Base-by-base conservation (phyloP, 2,888 invertebrate genomes). In the Baronia brevicornis region DNA sequence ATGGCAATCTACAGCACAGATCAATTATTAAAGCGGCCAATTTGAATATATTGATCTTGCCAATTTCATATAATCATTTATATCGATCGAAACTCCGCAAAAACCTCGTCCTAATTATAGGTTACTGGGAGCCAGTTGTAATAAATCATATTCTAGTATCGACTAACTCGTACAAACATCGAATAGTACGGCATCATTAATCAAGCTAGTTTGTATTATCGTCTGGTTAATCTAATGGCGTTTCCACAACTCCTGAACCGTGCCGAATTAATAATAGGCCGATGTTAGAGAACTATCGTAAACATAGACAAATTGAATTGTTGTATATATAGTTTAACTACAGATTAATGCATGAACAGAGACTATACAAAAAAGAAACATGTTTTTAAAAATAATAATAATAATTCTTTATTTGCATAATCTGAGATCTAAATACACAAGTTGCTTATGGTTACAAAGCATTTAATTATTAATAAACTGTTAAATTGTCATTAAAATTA, bases 251-350 rank as follows among this genome's bases (percentile, higher is more conserved):
- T 29, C 25, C 34, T 29, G 34, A 19, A 24, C 30, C 30, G 25
- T 17, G 25, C 29, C 8, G 26, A 26, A 30, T 35, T 35, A 36
- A 34, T 34, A 28, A 36, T 22, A 36, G 18, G 19, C 26, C 23
- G 30, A 26, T 26, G 30, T 26, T 22, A 36, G 30, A 13, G 26
- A 30, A 10, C 30, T 30, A 22, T 30, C 18, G 30, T 18, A 13
- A 36, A 18, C 30, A 36, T 36, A 36, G 19, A 22, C 36, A 36
- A 36, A 30, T 36, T 30, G 21, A 35, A 29, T 28, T 27, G n/a
- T 9, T 25, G 20, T 19, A 32, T 19, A 26, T 26, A 32, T 9
- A 25, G 19, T n/a, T n/a, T n/a, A n/a, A n/a, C n/a, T n/a, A n/a
- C n/a, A n/a, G n/a, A n/a, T n/a, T n/a, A n/a, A n/a, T n/a, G n/a